These are phyloP conservation scores for Scatophagus argus DNA, from an alignment of 2,113 vertebrate species.

Conservation along the genomic window DNA sequence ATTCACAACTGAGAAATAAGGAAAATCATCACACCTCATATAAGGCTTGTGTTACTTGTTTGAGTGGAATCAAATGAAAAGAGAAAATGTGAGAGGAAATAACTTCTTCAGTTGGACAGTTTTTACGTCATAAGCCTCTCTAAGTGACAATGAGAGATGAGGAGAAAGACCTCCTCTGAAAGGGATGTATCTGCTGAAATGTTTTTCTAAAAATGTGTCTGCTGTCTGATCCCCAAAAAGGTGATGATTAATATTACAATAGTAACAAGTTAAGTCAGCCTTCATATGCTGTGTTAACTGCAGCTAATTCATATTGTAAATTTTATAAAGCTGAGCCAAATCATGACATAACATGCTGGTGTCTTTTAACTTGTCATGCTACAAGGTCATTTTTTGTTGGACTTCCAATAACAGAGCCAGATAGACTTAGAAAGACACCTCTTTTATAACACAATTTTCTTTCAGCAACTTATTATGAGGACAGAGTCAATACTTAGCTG, in stretches of 20 bases:
- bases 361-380: background rate
- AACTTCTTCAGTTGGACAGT: background rate
- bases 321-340: background rate
- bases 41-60: constrained; percentile 26
- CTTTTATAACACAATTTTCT: background rate
- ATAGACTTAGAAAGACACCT: background rate
- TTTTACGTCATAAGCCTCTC: background rate
- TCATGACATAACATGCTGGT: background rate
- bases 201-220: background rate
- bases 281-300: background rate
- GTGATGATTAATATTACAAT: background rate
- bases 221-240: constrained; percentile 10
- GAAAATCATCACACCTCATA: constrained; percentile 6
- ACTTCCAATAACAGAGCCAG: background rate
- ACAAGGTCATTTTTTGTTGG: background rate
- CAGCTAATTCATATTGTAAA: background rate
- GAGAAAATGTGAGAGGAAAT: constrained; percentile 1
- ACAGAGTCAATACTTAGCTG: background rate
- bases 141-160: background rate
- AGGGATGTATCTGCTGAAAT: background rate
- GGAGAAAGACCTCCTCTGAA: background rate
- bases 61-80: background rate
- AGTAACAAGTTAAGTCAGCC: background rate
- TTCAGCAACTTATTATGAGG: background rate
- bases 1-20: background rate